Conservation (phyloP, 2,113 vertebrate genomes). For the Siphamia tubifer region DNA sequence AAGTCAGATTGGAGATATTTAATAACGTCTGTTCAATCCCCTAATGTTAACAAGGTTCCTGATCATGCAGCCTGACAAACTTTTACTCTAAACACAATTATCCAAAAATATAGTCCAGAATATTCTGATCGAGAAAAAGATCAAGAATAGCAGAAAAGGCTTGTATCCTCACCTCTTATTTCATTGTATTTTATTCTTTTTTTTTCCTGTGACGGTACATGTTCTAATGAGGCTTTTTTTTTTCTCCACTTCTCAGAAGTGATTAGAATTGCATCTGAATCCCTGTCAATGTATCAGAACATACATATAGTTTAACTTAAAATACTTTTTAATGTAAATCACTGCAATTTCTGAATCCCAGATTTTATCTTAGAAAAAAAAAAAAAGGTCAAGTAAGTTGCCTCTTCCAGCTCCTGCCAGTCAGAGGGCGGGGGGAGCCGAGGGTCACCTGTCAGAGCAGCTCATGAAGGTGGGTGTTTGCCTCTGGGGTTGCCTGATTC, state of each 20-base stretch:
- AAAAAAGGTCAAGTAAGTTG: conserved; percentile 56
- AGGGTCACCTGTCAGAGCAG: conserved; percentile 34
- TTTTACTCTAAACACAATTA: conserved; percentile 56
- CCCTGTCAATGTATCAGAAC: conserved; percentile 74
- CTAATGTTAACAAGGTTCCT: conserved; percentile 39
- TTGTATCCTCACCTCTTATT: conserved; percentile 32
- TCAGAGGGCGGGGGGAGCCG: too few relatives aligned
- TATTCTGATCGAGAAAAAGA: conserved; percentile 62
- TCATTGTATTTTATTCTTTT: conserved; percentile 3
- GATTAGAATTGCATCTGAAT: conserved; percentile 77
- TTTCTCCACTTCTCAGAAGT: conserved; percentile 84
- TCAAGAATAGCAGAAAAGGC: conserved; percentile 59
- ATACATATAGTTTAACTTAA: conserved; percentile 67
- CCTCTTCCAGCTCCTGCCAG: conserved; percentile 35
- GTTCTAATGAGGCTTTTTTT: conserved; percentile 63
- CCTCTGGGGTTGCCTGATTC: conserved; percentile 39
- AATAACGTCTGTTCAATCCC: conserved; percentile 51
- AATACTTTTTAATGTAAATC: conserved; percentile 71
- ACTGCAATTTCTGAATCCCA: conserved; percentile 69
- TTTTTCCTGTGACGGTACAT: conserved; percentile 25
- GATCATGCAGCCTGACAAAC: conserved; percentile 48
- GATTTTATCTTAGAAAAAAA: conserved; percentile 51
- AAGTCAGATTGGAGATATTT: conserved; percentile 69
- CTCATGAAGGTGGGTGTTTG: conserved; percentile 22
- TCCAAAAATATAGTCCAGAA: conserved; percentile 63